Conservation (phyloP, 2,113 vertebrate species). For the Odocoileus hemionus region DNA sequence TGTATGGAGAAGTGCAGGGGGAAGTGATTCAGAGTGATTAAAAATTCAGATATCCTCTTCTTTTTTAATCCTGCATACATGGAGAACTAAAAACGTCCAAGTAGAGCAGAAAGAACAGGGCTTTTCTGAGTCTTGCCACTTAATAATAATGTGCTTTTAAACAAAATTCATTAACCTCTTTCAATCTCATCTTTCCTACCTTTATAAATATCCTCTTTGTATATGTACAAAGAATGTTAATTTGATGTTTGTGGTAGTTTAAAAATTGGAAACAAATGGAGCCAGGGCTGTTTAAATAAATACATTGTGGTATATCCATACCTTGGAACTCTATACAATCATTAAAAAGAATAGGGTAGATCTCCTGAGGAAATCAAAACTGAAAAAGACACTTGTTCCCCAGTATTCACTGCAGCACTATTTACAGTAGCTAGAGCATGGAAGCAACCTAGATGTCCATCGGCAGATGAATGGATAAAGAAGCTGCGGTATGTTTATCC, state of each 20-base stretch:
- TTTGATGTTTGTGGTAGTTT: neutral
- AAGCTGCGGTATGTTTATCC: neutral
- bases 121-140: neutral
- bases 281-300: neutral
- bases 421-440: neutral
- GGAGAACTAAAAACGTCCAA: neutral
- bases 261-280: constrained; percentile 14
- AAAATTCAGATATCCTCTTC: neutral
- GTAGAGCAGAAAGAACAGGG: neutral
- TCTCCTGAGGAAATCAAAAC: neutral
- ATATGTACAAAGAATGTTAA: neutral
- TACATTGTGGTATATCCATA: neutral
- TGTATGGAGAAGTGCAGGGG: neutral
- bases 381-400: neutral
- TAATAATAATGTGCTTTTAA: neutral
- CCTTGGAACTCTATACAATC: neutral
- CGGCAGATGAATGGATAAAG: neutral
- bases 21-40: neutral
- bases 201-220: neutral
- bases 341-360: neutral
- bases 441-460: neutral
- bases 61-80: neutral
- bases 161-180: neutral
- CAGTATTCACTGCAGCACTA: neutral
- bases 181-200: neutral